Evolutionary conservation across 2,888 invertebrate genomes (phyloP), one percentile per base, ranked within the genome.

Genomic region (Hemistola chrysoprasaria): DNA sequence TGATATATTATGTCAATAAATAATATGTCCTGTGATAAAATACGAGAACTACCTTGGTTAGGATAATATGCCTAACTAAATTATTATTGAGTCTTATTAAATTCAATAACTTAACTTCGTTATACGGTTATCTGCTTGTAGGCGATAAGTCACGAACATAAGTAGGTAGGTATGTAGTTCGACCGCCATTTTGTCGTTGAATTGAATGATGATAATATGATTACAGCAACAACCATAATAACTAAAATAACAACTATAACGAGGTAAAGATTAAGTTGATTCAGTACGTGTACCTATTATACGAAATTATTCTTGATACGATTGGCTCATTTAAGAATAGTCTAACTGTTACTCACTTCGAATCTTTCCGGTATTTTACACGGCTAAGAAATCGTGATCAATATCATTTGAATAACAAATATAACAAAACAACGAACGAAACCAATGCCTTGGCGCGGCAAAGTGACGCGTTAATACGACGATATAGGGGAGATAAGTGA

Each of bases 101-200:
- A n/a, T n/a, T n/a, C n/a, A n/a, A n/a, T n/a, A n/a, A 20, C 29
- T 29, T 10, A 10, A 11, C 49, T 55, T 33, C 36, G 35, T 53
- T 49, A 48, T 27, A 60, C 56, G 59, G 55, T 59, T 68, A 68
- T 70, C 61, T 42, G 64, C 67, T 68, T 62, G 68, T 69, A 71
- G 65, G 65, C 70, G 75, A 74, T 77, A 78, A 75, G 68, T 76
- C 73, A 73, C 71, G 71, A 73, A 56, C 51, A 62, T 64, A 68
- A 65, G 66, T 65, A 70, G 68, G 77, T 82, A 79, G 78, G 81
- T 79, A 71, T 68, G 67, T 68, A 16, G 16, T 3, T 59, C 68
- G 70, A 56, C 82, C 78, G 84, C 84, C 84, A 85, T 85, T 79
- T 85, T 86, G 84, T 81, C 68, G 71, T 74, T 65, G 62, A 73